phyloP scores from a whole-genome alignment of 2,113 vertebrate species.

The Cryptomyrus ogoouensis region DNA sequence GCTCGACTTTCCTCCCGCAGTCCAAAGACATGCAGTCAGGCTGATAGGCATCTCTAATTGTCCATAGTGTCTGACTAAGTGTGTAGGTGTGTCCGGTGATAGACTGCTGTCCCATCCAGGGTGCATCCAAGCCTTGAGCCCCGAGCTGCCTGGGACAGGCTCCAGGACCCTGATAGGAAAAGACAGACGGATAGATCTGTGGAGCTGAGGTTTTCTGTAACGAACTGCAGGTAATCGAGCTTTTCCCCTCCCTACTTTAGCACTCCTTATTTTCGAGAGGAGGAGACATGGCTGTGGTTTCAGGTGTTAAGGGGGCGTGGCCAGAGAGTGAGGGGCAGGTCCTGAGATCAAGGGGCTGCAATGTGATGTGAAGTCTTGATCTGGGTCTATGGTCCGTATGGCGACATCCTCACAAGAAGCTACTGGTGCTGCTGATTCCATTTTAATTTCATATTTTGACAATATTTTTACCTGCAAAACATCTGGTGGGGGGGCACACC shows the following conservation, averaged over 20 bases:
- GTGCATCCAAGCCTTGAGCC: not conserved
- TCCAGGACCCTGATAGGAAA: not conserved
- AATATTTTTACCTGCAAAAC: not conserved
- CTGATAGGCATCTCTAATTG: not conserved
- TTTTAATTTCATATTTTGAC: not conserved
- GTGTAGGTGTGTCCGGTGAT: not conserved
- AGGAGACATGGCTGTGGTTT: not conserved
- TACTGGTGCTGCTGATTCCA: not conserved
- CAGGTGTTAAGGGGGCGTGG: not conserved
- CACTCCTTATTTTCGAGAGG: not conserved
- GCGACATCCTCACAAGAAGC: not conserved
- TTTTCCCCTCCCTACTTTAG: not conserved
- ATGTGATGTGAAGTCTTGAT: not conserved
- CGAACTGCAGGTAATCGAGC: not conserved
- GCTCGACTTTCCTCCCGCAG: not conserved
- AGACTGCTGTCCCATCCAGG: not conserved
- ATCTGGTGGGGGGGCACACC: not conserved
- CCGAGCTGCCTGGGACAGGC: not conserved
- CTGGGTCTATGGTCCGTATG: not conserved
- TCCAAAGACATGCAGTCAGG: not conserved
- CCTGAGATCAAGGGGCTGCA: not conserved
- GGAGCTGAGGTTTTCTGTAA: not conserved
- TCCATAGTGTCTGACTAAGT: not conserved
- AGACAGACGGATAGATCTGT: not conserved
- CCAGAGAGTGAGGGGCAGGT: not conserved